Base-by-base conservation (phyloP, 2,888 invertebrate species). In the Hofmannophila pseudospretella region DNA sequence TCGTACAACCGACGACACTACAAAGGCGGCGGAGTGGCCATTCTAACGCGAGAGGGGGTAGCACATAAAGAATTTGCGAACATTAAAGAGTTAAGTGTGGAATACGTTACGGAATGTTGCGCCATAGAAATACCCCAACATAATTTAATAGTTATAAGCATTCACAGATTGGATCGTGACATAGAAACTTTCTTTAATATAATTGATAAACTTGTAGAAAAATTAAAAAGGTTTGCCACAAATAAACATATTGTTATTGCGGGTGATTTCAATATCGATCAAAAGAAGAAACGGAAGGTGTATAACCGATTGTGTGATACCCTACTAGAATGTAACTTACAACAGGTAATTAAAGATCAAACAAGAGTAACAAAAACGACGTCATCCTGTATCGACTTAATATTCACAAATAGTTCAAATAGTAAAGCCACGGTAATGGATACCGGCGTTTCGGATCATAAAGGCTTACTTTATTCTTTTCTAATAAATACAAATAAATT, bases 11-110 rank as follows among this genome's bases (percentile, higher is more conserved):
- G 49, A n/a, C 0, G 14, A 2, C 37, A 36, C 3, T 35, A 10
- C 7, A 45, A 45, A 4, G 51, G 47, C 1, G n/a, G n/a, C n/a
- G 51, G 47, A 2, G 45, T 45, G 4, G 41, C 42, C 23, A 45
- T 47, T n/a, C 2, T 45, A 2, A 1, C 44, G 1, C 34, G 37
- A 26, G 29, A 44, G 7, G 16, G 28, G 4, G 9, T 45, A 7
- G 36, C 46, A 14, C 45, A 23, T 31, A 13, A 3, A 8, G 41
- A 46, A 12, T 12, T 37, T 26, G 10, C 12, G 7, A 42, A 47
- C 36, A 39, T 50, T 19, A 7, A 10, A 12, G 34, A 13, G 9
- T 9, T 45, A 27, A 39, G 44, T 5, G 19, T 44, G 8, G 49
- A 52, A 32, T 42, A 36, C 16, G 34, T 48, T 7, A 33, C 47